Evolutionary conservation across 1,140 invertebrate genomes (phyloP).

Genomic region (Papilio helenus): DNA sequence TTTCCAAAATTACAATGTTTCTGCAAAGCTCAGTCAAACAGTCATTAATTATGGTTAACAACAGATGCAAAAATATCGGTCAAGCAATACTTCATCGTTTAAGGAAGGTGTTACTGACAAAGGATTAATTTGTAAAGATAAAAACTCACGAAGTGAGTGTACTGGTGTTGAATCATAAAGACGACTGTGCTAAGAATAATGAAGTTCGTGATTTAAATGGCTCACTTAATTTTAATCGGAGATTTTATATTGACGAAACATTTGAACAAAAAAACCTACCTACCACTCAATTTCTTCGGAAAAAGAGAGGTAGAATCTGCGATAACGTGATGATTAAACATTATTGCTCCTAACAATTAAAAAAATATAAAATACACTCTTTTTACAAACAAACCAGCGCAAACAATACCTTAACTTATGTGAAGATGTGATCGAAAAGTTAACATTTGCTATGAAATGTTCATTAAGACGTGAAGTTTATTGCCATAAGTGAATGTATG

Average conservation of each 20-base stretch:
- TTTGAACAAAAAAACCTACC: too few relatives aligned
- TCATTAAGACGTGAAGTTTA: conserved; percentile 7
- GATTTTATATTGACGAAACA: neutral
- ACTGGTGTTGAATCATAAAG: conserved; percentile 21
- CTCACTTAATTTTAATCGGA: conserved; percentile 1
- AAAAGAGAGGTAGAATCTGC: too few relatives aligned
- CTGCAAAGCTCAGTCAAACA: too few relatives aligned
- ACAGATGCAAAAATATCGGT: neutral
- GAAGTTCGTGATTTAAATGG: conserved; percentile 15
- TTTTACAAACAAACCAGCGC: too few relatives aligned
- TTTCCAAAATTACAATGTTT: too few relatives aligned
- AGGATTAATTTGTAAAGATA: neutral
- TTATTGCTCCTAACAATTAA: too few relatives aligned
- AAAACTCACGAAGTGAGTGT: conserved; percentile 33
- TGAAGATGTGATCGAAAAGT: too few relatives aligned
- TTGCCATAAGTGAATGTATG: conserved; percentile 21
- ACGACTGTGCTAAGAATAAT: neutral
- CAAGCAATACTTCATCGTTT: neutral
- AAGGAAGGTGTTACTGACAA: conserved; percentile 18
- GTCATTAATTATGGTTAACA: too few relatives aligned
- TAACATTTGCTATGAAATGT: neutral
- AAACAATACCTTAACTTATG: too few relatives aligned
- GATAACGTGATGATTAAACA: too few relatives aligned
- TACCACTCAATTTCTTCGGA: too few relatives aligned
- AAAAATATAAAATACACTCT: too few relatives aligned